Evolutionary conservation across 35 echinoderm and acorn worm genomes (phyloP), one percentile per base, ranked within the genome.

Genomic region (Chiridota heheva): DNA sequence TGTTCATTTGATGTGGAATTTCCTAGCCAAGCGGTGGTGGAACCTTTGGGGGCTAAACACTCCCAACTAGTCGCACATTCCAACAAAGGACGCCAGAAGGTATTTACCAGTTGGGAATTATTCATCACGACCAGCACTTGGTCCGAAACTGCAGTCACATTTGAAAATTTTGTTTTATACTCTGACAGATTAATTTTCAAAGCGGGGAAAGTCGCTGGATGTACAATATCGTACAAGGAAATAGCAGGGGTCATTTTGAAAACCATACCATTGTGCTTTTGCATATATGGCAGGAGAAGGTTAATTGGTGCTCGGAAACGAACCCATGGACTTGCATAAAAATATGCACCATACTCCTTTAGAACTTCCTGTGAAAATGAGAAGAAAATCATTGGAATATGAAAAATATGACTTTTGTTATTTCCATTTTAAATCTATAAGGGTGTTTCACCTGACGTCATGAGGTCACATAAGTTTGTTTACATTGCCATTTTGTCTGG

Each of bases 221-320:
- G 92, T 1, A 83, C 90, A 1, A 84, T 60, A 18, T 77, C 60
- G 12, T 78, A 18, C 0, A 66, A 64, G 22, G 69, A 58, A 40
- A 85, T 89, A 13, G 74, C 57, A 2, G 65, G 76, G 40, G 84
- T 82, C 32, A 79, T 13, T 43, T 77, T 86, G 1, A 56, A 82
- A 8, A 96, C 60, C 63, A 96, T 70, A 34, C 92, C 92, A 1
- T 90, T 49, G 35, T 90, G 92, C 3, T 90, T 16, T n/a, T 60
- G 36, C 58, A 90, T 61, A 72, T 72, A 90, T 25, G 87, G 92
- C 15, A 96, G 43, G 12, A 96, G 88, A 40, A 96, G 48, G 33
- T 82, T 96, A 28, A 96, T 60, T 2, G 92, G 92, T 27, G 92
- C 92, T 29, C 92, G 76, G 70, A 96, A 86, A 2, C 92, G 75